Evolutionary conservation across 2,113 vertebrate genomes (phyloP).

Genomic region (Urocynchramus pylzowi): DNA sequence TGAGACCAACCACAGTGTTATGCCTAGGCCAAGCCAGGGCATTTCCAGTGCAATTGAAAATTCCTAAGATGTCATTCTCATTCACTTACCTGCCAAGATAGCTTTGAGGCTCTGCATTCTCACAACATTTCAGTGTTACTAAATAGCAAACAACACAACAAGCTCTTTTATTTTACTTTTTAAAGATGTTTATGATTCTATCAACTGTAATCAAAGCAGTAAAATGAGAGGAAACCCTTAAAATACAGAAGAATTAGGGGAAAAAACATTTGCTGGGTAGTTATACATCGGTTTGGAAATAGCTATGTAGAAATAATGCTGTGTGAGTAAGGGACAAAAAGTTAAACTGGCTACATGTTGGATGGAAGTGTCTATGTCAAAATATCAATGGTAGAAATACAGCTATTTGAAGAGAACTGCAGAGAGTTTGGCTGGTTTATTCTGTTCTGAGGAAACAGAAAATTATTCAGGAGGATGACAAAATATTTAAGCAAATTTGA

Average conservation of each 20-base stretch:
- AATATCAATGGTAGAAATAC: not conserved
- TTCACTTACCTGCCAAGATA: not conserved
- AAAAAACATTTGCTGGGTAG: not conserved
- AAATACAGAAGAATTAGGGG: not conserved
- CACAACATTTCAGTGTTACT: not conserved
- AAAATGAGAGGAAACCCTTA: not conserved
- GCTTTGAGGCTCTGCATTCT: not conserved
- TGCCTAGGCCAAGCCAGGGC: not conserved
- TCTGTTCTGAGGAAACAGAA: not conserved
- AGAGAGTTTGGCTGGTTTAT: not conserved
- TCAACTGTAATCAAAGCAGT: not conserved
- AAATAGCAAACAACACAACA: not conserved
- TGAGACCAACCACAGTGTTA: constrained; percentile 21
- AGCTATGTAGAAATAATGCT: not conserved
- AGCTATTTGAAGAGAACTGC: not conserved
- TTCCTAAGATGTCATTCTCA: not conserved
- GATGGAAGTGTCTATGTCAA: not conserved
- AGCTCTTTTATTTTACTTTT: not conserved
- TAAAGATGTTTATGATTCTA: not conserved
- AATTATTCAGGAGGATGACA: not conserved
- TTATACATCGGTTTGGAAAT: not conserved
- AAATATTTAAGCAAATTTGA: not conserved
- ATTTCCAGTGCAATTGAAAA: not conserved
- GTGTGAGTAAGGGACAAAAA: not conserved
- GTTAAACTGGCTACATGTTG: not conserved